Percentiles rank a stretch among this genome's conserved stretches.
Evolutionary conservation across 2,888 invertebrate genomes (phyloP).

Genomic region (Pollenia angustigena): DNA sequence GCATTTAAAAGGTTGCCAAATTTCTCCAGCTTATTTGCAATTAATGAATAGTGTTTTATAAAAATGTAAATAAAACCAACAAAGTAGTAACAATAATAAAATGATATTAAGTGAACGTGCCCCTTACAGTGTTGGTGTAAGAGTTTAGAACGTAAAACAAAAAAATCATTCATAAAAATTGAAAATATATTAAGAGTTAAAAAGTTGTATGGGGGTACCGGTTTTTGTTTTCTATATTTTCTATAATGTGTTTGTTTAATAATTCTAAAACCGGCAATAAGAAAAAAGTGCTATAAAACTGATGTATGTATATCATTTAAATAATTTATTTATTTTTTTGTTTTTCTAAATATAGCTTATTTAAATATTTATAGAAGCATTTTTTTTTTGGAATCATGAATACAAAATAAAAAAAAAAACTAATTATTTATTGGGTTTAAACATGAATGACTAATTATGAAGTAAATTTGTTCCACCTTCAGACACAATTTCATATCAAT

Average conservation of each 20-base stretch:
- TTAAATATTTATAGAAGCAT: conserved; percentile 10
- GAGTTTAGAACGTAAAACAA: conserved; percentile 22
- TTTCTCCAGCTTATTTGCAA: background rate
- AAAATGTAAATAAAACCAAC: background rate
- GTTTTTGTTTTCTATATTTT: conserved; percentile 27
- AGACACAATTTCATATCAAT: conserved; percentile 71
- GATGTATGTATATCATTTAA: background rate
- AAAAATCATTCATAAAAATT: conserved; percentile 54
- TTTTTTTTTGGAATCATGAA: conserved; percentile 46
- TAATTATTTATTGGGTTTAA: conserved; percentile 37
- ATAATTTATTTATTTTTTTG: too few species aligned
- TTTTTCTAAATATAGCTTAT: background rate
- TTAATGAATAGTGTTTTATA: background rate
- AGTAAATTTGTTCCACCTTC: conserved; percentile 69
- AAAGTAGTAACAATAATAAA: background rate
- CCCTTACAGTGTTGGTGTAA: conserved; percentile 42
- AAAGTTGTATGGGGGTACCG: conserved; percentile 52
- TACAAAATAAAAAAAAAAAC: background rate
- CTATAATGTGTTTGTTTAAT: conserved; percentile 8
- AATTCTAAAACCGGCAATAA: conserved; percentile 4
- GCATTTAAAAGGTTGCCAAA: background rate
- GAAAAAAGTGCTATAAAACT: background rate
- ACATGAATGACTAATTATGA: conserved; percentile 63
- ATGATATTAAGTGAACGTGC: background rate
- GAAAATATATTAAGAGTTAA: conserved; percentile 22